These are phyloP conservation scores for western clawed frog (Xenopus tropicalis) DNA, from an alignment of 2,113 vertebrate species.

Conservation along the genomic window DNA sequence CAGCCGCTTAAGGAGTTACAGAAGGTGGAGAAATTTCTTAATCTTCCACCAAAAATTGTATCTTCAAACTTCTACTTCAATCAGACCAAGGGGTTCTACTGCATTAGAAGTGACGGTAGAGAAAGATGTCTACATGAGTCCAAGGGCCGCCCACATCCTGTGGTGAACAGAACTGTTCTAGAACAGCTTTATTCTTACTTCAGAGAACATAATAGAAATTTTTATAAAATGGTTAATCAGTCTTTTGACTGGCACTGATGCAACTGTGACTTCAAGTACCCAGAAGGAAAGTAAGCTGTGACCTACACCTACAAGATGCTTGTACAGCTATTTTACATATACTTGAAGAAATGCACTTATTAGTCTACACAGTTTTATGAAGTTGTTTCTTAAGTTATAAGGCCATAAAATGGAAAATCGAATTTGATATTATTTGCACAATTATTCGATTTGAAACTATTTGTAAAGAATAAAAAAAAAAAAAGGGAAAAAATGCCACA, in stretches of 20 bases:
- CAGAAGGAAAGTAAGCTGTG: conserved; percentile 20
- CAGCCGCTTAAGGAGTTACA: conserved; percentile 84
- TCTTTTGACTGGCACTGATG: conserved; percentile 84
- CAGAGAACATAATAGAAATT: conserved; percentile 84
- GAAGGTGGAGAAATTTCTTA: conserved; percentile 85
- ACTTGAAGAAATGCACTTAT: conserved; percentile 26
- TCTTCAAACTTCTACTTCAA: conserved; percentile 94
- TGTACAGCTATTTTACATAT: conserved; percentile 8
- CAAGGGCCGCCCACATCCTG: conserved; percentile 85
- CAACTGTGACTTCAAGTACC: conserved; percentile 1
- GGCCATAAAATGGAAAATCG: conserved; percentile 5
- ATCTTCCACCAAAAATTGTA: conserved; percentile 79
- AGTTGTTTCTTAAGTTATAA: neutral
- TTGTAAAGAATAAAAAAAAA: too few species aligned
- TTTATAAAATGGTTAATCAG: conserved; percentile 86
- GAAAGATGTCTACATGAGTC: conserved; percentile 91
- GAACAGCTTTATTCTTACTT: conserved; percentile 84
- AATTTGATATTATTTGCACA: conserved; percentile 17
- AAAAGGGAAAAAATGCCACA: too few species aligned
- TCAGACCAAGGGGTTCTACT: conserved; percentile 92
- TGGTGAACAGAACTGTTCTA: conserved; percentile 81
- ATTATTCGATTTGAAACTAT: neutral
- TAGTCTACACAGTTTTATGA: conserved; percentile 18
- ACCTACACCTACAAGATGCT: conserved; percentile 1
- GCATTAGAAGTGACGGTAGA: conserved; percentile 84